These are phyloP conservation scores for Melikaiella ostensackeni DNA, from an alignment of 2,888 invertebrate genomes.

Conservation along the genomic window DNA sequence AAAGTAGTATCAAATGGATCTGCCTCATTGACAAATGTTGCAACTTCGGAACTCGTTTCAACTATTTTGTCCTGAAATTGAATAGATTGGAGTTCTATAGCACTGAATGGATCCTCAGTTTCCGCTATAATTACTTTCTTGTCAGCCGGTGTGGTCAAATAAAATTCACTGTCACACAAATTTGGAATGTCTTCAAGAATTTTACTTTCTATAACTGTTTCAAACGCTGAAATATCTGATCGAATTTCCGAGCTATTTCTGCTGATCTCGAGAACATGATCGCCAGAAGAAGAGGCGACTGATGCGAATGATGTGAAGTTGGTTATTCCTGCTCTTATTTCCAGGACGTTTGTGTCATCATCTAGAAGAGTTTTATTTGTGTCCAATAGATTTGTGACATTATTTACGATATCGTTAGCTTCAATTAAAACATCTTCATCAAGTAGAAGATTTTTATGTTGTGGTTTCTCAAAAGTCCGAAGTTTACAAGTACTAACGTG, in stretches of 20 bases:
- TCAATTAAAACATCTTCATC: slow-evolving; percentile 71
- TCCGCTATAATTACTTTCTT: slow-evolving; percentile 64
- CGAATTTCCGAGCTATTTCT: slow-evolving; percentile 44
- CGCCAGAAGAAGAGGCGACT: slow-evolving; percentile 60
- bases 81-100: slow-evolving; percentile 72
- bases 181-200: slow-evolving; percentile 73
- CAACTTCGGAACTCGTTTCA: slow-evolving; percentile 70
- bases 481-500: slow-evolving; percentile 80
- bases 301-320: slow-evolving; percentile 70
- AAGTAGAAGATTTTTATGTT: slow-evolving; percentile 81
- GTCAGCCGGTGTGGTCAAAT: slow-evolving; percentile 57
- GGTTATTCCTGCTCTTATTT: slow-evolving; percentile 85
- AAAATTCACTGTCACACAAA: slow-evolving; percentile 71
- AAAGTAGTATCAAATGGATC: slow-evolving; percentile 94
- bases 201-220: slow-evolving; percentile 74
- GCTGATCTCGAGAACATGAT: background rate
- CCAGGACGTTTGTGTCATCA: slow-evolving; percentile 84
- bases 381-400: slow-evolving; percentile 58
- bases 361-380: slow-evolving; percentile 84
- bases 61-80: slow-evolving; percentile 71
- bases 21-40: slow-evolving; percentile 79
- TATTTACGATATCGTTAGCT: slow-evolving; percentile 1
- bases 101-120: slow-evolving; percentile 77
- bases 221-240: slow-evolving; percentile 79
- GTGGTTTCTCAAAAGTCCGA: slow-evolving; percentile 60